Evolutionary conservation across 2,888 invertebrate species (phyloP), one percentile per base, ranked within the genome.

Genomic region (Nowickia ferox): DNA sequence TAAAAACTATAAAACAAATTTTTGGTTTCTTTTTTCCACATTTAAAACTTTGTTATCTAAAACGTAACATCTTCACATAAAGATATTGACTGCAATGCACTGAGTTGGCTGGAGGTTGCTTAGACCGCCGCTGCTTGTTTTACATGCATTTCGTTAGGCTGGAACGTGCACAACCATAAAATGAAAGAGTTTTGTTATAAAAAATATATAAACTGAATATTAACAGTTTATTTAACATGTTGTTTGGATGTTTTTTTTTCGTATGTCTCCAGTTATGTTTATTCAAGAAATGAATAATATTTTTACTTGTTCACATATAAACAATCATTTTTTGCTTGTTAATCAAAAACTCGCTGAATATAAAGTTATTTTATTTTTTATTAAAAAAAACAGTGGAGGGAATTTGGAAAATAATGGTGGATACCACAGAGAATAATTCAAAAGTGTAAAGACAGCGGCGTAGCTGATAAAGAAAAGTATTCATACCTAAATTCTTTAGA

Each of bases 11-110:
- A 78, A 48, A 13, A 59, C 55, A 48, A 71, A 72, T 51, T 55
- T 15, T 44, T 44, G 11, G 19, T 55, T 65, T 38, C 8, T 55
- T 76, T 44, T 55, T 57, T 10, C 59, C 53, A 61, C 53, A 19
- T 82, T 76, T 46, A 65, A 71, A 68, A 30, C 69, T 57, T 55
- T 59, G 22, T 84, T 84, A 84, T 84, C 83, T 71, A 30, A 84
- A 84, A 84, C 77, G 59, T 78, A 78, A 78, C 66, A 84, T 84
- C 83, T 74, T 72, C 53, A 66, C 59, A 61, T 38, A 53, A 30
- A 66, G 19, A 57, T 63, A 55, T 46, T 38, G 44, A 63, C 63
- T 19, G 19, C 19, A 42, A 10, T 19, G 44, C 19, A 42, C 40
- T 19, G 44, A 44, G 10, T 65, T 15, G 22, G 46, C 22, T 65